A percentile compares a stretch with the other conserved stretches of the same genome.
Conservation (phyloP, 2,797 vertebrate genomes). For the Anolis apletophallus region DNA sequence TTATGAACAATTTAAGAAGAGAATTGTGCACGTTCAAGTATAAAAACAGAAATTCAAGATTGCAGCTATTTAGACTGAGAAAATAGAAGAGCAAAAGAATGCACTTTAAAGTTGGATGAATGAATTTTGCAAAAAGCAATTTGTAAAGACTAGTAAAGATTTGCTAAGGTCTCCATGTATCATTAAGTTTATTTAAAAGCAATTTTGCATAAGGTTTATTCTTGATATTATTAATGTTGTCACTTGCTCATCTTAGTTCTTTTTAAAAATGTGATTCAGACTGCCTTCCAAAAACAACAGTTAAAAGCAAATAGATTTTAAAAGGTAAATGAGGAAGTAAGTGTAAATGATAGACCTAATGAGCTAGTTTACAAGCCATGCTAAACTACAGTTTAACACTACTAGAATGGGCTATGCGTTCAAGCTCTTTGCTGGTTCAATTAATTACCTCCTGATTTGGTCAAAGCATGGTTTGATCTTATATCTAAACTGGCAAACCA, state of each 20-base stretch:
- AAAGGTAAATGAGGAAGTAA: neutral
- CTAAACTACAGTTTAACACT: neutral
- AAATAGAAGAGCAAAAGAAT: neutral
- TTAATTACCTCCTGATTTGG: neutral
- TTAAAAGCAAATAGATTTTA: neutral
- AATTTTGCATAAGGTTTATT: neutral
- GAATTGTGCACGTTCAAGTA: rapidly evolving
- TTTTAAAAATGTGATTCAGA: neutral
- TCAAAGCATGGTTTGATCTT: neutral
- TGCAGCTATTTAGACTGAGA: neutral
- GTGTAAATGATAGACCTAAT: neutral
- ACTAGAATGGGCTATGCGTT: neutral
- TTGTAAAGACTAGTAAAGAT: neutral
- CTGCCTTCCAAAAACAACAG: neutral
- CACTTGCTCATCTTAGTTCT: neutral
- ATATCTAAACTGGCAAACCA: neutral
- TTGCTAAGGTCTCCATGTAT: neutral
- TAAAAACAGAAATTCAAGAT: neutral
- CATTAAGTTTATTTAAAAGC: slow-evolving; percentile 19
- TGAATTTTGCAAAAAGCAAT: neutral
- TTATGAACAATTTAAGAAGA: neutral
- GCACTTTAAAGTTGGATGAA: slow-evolving; percentile 8
- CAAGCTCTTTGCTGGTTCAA: neutral
- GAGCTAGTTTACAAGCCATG: neutral
- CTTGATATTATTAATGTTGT: neutral